Conservation (phyloP, 2,888 invertebrate genomes). For the Leucophenga maculata region DNA sequence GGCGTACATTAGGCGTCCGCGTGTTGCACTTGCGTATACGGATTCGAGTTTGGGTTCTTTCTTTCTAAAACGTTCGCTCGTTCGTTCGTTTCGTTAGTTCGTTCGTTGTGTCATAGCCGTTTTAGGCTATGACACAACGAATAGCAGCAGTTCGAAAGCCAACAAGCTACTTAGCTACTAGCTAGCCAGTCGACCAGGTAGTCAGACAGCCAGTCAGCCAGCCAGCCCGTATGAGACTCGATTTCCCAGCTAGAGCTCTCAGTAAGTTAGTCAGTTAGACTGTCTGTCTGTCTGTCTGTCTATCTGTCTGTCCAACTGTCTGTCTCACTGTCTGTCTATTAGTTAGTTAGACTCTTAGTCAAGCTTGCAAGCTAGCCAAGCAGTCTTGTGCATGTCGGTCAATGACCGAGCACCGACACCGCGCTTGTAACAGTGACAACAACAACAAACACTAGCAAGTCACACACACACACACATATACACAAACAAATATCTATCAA, state of each 20-base stretch:
- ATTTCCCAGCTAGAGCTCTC: neutral
- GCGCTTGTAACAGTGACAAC: neutral
- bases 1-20: neutral
- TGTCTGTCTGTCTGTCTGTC: neutral
- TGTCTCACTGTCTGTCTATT: neutral
- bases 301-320: neutral
- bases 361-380: neutral
- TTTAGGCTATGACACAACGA: slow-evolving; percentile 59
- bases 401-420: slow-evolving; percentile 47
- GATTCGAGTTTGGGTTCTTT: slow-evolving; percentile 37
- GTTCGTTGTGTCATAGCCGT: slow-evolving; percentile 50
- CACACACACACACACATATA: slow-evolving; percentile 9
- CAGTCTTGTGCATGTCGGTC: slow-evolving; percentile 37
- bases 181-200: neutral
- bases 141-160: slow-evolving; percentile 12
- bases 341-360: neutral
- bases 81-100: neutral
- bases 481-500: slow-evolving; percentile 27
- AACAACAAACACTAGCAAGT: slow-evolving; percentile 25
- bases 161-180: neutral
- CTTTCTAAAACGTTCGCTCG: too few relatives aligned
- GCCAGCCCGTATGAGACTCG: neutral
- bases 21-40: neutral
- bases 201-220: neutral
- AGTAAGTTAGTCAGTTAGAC: neutral